Conservation (phyloP, 2,888 invertebrate genomes). For the Drosophila subsilvestris region DNA sequence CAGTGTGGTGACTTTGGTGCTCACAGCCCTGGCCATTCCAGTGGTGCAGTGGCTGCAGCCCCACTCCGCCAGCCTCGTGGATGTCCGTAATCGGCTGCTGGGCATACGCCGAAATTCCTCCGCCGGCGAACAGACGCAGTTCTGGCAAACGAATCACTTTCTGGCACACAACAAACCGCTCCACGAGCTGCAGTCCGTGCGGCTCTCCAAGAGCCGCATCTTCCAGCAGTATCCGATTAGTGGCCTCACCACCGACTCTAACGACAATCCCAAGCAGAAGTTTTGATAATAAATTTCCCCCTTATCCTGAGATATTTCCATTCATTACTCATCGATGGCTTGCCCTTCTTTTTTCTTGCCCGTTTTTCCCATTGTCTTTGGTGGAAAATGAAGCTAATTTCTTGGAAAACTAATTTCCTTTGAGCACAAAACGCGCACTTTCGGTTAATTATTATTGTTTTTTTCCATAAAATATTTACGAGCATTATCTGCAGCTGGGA, state of each 20-base stretch:
- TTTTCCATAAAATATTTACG: conserved; percentile 3
- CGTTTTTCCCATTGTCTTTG: background rate
- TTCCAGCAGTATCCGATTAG: conserved; percentile 77
- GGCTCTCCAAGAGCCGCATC: conserved; percentile 64
- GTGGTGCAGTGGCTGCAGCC: conserved; percentile 68
- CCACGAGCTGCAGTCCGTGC: conserved; percentile 63
- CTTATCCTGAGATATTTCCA: background rate
- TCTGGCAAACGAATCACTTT: conserved; percentile 77
- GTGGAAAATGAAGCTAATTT: background rate
- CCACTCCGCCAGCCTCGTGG: conserved; percentile 71
- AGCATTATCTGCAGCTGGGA: conserved; percentile 2
- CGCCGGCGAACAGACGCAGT: conserved; percentile 66
- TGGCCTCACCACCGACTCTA: conserved; percentile 23
- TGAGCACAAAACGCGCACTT: background rate
- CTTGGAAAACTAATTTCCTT: conserved; percentile 1
- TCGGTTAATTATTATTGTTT: background rate
- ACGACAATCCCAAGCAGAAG: conserved; percentile 43
- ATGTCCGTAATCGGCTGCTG: conserved; percentile 76
- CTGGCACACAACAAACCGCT: conserved; percentile 73
- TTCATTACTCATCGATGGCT: conserved; percentile 23
- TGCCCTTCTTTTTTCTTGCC: background rate
- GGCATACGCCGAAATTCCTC: conserved; percentile 65
- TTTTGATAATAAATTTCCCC: conserved; percentile 46
- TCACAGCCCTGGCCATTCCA: conserved; percentile 61
- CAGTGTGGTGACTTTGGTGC: conserved; percentile 49